A percentile compares a stretch with the other conserved stretches of the same genome.
Conservation (phyloP, 2,888 invertebrate species). For the Pimpla rufipes region DNA sequence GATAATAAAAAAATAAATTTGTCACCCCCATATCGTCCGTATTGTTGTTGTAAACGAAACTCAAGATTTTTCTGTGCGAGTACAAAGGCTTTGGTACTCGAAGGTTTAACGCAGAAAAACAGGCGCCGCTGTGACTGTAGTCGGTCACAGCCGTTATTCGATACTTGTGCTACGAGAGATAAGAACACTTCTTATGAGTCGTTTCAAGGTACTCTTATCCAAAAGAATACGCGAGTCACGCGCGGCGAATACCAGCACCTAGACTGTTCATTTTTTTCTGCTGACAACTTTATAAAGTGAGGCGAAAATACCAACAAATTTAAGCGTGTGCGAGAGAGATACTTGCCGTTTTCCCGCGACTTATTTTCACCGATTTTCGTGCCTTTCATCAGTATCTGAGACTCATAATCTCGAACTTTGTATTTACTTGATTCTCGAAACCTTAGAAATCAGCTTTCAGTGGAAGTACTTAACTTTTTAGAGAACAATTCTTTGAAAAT, state of each 20-base stretch:
- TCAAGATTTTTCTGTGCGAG: neutral
- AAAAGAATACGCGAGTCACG: neutral
- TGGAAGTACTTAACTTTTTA: neutral
- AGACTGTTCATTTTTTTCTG: neutral
- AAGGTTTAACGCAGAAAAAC: neutral
- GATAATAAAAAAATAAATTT: too few relatives aligned
- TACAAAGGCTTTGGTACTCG: neutral
- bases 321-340: neutral
- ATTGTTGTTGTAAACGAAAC: neutral
- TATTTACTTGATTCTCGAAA: neutral
- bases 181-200: neutral
- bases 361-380: neutral
- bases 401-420: neutral
- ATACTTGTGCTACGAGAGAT: neutral
- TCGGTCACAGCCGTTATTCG: constrained; percentile 1
- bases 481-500: neutral
- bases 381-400: neutral
- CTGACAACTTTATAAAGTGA: neutral
- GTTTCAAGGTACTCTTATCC: neutral
- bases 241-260: neutral
- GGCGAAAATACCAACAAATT: neutral
- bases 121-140: neutral
- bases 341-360: too few relatives aligned
- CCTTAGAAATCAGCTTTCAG: neutral
- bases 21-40: neutral